Base-by-base conservation (phyloP, 1,140 invertebrate species). In the Drosophila tsacasi region DNA sequence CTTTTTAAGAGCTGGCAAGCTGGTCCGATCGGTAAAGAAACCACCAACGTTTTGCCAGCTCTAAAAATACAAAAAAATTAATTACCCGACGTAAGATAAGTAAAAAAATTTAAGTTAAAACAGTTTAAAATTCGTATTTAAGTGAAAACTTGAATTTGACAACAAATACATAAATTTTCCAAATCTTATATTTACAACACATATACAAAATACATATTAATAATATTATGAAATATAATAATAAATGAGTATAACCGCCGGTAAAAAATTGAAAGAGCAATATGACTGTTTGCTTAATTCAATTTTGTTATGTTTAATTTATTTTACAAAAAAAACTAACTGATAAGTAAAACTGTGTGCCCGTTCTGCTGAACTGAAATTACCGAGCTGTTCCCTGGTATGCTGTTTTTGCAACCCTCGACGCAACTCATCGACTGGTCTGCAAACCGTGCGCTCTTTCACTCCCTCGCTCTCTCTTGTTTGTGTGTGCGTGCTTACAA, bases 341-440 rank as follows among this genome's bases (percentile, higher is more conserved):
- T 37, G 10, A 35, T 13, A 35, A 5, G 4, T 12, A 35, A 35
- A 19, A 12, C 1, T n/a, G 40, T 57, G 35, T 57, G 54, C 21
- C 54, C 54, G 21, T 39, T 17, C 10, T 9, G 25, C 12, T 7
- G 25, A 4, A 25, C 2, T 37, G 0, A 55, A 23, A 10, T 21
- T 37, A 37, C 2, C 37, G 55, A n/a, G 55, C 35, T n/a, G 23
- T n/a, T 27, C 50, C 65, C 37, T 39, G 50, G 69, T 40, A 23
- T 21, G 10, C 25, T 32, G 54, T 44, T 21, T 40, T 15, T 49
- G 63, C 83, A 85, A 52, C 82, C 82, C 82, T 85, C 27, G 73
- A n/a, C 17, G 1, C 15, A 32, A 55, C 50, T 32, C 23, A 13
- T 23, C 32, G 81, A 55, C 76, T 71, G 76, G 61, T 49, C 44